Evolutionary conservation across 1,140 invertebrate genomes (phyloP).

Genomic region (Sipha flava): DNA sequence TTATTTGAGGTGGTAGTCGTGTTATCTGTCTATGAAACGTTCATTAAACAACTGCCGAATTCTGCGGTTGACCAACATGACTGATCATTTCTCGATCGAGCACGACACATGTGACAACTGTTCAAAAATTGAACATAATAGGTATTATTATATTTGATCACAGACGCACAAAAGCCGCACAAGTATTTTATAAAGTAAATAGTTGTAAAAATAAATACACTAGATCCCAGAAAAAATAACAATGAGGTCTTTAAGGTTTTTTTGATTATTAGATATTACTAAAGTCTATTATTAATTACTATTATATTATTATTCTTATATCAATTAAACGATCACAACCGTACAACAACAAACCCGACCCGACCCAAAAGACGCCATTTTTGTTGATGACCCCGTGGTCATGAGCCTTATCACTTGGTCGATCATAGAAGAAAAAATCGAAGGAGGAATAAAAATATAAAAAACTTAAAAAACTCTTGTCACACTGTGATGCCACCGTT

Average conservation of each 20-base stretch:
- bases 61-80: neutral
- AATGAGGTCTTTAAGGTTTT: too few species aligned
- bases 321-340: neutral
- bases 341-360: slow-evolving; percentile 24
- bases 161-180: neutral
- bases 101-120: neutral
- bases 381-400: neutral
- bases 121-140: neutral
- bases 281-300: neutral
- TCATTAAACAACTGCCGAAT: neutral
- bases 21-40: neutral
- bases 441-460: neutral
- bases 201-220: neutral
- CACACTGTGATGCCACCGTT: too few species aligned
- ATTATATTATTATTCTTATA: neutral
- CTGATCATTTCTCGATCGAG: neutral
- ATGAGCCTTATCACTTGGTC: neutral
- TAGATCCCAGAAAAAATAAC: neutral
- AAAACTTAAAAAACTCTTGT: too few species aligned
- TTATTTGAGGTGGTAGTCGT: neutral
- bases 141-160: neutral
- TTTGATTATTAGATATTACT: too few species aligned
- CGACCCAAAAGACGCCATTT: slow-evolving; percentile 23
- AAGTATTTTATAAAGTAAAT: neutral
- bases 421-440: slow-evolving; percentile 23